Base-by-base conservation (phyloP, 2,113 vertebrate genomes). In the human (Homo sapiens) region DNA sequence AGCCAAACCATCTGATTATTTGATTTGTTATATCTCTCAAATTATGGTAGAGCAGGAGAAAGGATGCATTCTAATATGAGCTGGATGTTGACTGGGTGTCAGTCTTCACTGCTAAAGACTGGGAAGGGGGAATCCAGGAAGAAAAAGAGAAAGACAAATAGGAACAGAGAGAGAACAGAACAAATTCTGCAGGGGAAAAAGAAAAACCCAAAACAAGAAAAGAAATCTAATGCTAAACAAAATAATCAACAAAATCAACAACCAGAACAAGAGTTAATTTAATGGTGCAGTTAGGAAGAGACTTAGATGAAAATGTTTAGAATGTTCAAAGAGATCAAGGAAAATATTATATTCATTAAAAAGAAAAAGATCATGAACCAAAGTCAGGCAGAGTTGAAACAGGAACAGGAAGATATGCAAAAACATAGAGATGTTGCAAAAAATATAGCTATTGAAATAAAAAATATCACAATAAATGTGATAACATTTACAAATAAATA, bases 1-100 rank as follows among this genome's bases (percentile, higher is more conserved):
- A 92, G 73, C 87, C 93, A 93, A 38, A 14, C 23, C 73, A 83
- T 45, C 64, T 85, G 86, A 84, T 94, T 89, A 90, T 16, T 73
- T 40, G 8, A 72, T 93, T 96, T 95, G 43, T 86, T 66, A 6
- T 84, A 43, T 81, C 81, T 93, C 81, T 88, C 57, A 90, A 66
- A 48, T 96, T 75, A 61, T 68, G 70, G 88, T n/a, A 16, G 43
- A 91, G 23, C 20, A 92, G 40, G 9, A 90, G 75, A 85, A 43
- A 90, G 23, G 30, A 92, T 7, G 82, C 8, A 68, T 8, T 40
- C 87, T 35, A 61, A 48, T 75, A 68, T 20, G 25, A 83, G 50
- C n/a, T 73, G 27, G 10, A 14, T 45, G 38, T 45, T 82, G 86
- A 89, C 57, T 38, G 14, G 11, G 16, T 73, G 11, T 76, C 45